Conservation (phyloP, 2,888 invertebrate genomes). For the Dolichopus griseipennis region DNA sequence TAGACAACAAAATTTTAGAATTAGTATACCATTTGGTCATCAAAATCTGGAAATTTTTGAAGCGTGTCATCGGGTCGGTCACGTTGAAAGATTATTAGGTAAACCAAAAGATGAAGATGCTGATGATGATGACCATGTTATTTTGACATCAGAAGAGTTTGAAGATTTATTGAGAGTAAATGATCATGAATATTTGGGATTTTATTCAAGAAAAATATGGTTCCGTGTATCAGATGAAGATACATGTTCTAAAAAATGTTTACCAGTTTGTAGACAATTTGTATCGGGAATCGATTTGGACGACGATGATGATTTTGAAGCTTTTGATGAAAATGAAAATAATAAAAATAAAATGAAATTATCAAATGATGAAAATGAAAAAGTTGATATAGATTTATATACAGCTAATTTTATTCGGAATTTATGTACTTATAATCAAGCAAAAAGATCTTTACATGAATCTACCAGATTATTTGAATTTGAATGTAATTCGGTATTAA, state of each 20-base stretch:
- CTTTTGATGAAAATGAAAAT: background rate
- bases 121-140: background rate
- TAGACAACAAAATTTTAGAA: background rate
- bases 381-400: background rate
- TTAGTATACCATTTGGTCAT: background rate
- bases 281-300: background rate
- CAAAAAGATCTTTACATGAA: background rate
- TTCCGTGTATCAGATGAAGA: background rate
- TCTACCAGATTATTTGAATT: background rate
- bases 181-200: background rate
- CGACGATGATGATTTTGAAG: background rate
- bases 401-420: background rate
- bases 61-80: background rate
- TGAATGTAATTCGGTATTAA: background rate
- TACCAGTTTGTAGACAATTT: slow-evolving; percentile 2
- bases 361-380: background rate
- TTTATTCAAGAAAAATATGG: background rate
- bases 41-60: background rate
- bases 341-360: background rate
- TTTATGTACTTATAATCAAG: background rate
- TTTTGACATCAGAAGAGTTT: too few species aligned
- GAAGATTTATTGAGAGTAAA: background rate
- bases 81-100: background rate
- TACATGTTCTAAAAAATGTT: background rate
- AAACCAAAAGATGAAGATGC: background rate